Base-by-base conservation (phyloP, 2,797 vertebrate genomes). In the Heliangelus exortis region DNA sequence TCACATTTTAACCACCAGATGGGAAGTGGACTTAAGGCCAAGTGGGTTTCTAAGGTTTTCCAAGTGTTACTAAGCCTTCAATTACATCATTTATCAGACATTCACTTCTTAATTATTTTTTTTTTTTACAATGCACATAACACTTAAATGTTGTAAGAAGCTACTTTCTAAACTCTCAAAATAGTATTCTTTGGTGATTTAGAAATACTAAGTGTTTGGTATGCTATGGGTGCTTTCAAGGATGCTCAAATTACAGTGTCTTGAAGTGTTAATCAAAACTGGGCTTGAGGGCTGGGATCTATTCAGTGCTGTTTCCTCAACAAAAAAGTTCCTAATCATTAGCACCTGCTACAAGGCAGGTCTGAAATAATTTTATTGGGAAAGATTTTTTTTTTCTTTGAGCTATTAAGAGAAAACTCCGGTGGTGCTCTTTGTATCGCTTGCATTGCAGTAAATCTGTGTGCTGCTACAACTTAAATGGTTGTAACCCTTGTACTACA, bases 131-230 rank as follows among this genome's bases (percentile, higher is more conserved):
- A 4, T 20, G 20, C 66, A 16, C 45, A 47, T 66, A 71, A 41
- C 76, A 77, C 41, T 88, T 61, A 39, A 75, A 55, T 83, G 48
- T 72, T 88, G 76, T 86, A 81, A 92, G 51, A 84, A 86, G 45
- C 77, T 92, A 61, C 36, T 80, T 11, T 57, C 50, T 19, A 26
- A 88, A 58, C 62, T 95, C 79, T 72, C 72, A 87, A 59, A 91
- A 36, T 33, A 61, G 9, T 41, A 41, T 65, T 84, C 19, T 57
- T 82, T 7, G 21, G 45, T 18, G 31, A 75, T 86, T 74, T 78
- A 88, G 54, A 90, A 85, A 41, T 57, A 47, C 1, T 1, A 31
- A 84, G n/a, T 61, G 36, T 33, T 59, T 71, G 45, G 19, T 67
- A 41, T 87, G 68, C 41, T 12, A 12, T 1, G 4, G 16, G 26